These are phyloP conservation scores for Otolemur crassicaudatus DNA, from an alignment of 2,797 vertebrate genomes.

Conservation along the genomic window DNA sequence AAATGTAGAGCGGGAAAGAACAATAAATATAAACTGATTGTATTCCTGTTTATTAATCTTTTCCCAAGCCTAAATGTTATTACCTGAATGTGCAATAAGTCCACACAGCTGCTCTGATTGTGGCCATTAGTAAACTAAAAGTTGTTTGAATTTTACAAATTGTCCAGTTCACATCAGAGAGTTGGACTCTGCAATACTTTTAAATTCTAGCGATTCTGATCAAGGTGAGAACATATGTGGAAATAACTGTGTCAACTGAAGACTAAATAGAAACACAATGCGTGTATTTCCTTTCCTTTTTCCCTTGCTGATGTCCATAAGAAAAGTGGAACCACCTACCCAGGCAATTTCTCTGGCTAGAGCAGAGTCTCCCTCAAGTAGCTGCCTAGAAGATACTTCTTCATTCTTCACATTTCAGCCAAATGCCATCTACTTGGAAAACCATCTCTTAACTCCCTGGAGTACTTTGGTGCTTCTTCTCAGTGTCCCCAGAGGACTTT, in stretches of 20 bases:
- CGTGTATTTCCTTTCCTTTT: neutral
- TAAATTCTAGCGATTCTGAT: neutral
- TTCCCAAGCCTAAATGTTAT: neutral
- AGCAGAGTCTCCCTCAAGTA: neutral
- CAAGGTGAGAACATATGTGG: neutral
- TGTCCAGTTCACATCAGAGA: neutral
- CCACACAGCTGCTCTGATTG: neutral
- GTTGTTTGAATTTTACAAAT: conserved; percentile 21
- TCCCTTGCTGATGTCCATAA: neutral
- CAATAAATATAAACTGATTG: neutral
- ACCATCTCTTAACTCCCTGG: neutral
- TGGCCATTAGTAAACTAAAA: neutral
- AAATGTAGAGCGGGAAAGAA: neutral
- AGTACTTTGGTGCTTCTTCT: neutral
- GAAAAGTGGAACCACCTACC: neutral
- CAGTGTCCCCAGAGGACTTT: neutral
- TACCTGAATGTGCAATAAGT: neutral
- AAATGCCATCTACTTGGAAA: neutral
- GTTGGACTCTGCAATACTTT: neutral
- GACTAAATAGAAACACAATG: neutral
- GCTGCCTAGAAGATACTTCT: neutral
- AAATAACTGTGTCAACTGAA: neutral
- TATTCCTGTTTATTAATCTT: neutral
- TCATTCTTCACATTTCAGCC: neutral
- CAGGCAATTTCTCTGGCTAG: neutral